Evolutionary conservation across 2,113 vertebrate genomes (phyloP).

Genomic region (Boulengeromyrus knoepffleri): DNA sequence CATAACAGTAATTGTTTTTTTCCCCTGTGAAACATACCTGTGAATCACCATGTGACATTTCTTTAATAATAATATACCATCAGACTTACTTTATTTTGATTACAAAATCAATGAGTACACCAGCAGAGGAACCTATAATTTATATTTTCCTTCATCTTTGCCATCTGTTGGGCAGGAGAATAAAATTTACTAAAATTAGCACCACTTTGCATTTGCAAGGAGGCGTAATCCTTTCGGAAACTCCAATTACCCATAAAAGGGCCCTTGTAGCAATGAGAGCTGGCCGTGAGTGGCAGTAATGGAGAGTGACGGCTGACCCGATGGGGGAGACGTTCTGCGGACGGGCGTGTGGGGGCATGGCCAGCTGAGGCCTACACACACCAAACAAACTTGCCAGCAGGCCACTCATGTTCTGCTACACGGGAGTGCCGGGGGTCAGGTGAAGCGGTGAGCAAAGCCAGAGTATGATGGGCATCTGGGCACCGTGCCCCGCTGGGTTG

Average conservation of each 20-base stretch:
- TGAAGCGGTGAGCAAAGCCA: neutral
- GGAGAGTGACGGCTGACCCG: neutral
- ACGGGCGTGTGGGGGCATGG: neutral
- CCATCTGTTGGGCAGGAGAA: neutral
- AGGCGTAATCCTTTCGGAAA: neutral
- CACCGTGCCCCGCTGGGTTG: neutral
- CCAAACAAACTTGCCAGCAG: neutral
- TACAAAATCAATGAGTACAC: neutral
- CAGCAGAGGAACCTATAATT: neutral
- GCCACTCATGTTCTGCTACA: neutral
- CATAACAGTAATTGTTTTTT: neutral
- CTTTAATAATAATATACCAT: neutral
- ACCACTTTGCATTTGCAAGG: neutral
- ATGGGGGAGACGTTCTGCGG: neutral
- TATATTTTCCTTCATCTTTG: neutral
- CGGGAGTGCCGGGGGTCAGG: neutral
- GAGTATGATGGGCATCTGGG: neutral
- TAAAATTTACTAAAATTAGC: constrained; percentile 8
- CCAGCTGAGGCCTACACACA: neutral
- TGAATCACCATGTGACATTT: constrained; percentile 4
- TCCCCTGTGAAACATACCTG: neutral
- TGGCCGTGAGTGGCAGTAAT: neutral
- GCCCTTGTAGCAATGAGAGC: neutral
- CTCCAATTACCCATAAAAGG: neutral
- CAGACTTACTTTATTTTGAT: constrained; percentile 3